phyloP scores from a whole-genome alignment of 2,113 vertebrate species.

The Lepus timidus region DNA sequence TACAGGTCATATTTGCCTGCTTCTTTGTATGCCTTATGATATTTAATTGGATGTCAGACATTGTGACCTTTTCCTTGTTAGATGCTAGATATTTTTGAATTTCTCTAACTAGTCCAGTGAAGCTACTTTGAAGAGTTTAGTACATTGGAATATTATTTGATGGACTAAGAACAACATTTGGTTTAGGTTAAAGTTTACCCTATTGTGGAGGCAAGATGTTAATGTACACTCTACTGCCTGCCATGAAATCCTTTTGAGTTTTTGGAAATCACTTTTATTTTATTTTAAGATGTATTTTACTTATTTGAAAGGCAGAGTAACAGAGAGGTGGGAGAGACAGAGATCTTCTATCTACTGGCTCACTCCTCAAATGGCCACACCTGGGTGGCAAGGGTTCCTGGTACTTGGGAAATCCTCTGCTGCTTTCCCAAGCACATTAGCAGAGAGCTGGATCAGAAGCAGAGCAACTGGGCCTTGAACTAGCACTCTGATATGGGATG shows the following conservation, averaged over 20 bases:
- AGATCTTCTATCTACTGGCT: no score
- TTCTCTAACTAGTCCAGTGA: background rate
- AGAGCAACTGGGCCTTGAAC: no score
- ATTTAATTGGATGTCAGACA: background rate
- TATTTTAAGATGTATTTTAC: no score
- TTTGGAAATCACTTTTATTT: background rate
- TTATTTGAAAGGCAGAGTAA: no score
- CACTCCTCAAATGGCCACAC: no score
- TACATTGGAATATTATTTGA: background rate
- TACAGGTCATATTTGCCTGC: background rate
- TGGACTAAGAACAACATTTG: background rate
- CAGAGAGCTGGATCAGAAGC: no score
- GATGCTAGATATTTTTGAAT: background rate
- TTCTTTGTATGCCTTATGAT: background rate
- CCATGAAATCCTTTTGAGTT: background rate
- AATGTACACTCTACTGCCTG: background rate
- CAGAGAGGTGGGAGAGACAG: no score
- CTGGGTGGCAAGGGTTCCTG: no score
- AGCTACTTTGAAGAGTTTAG: background rate
- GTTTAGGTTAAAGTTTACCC: background rate
- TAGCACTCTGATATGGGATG: no score
- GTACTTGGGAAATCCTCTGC: no score
- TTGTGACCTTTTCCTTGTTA: background rate
- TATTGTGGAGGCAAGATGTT: background rate
- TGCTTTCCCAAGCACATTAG: no score